Evolutionary conservation across 2,888 invertebrate genomes (phyloP).

Genomic region (Macrosoma leucophasiata): DNA sequence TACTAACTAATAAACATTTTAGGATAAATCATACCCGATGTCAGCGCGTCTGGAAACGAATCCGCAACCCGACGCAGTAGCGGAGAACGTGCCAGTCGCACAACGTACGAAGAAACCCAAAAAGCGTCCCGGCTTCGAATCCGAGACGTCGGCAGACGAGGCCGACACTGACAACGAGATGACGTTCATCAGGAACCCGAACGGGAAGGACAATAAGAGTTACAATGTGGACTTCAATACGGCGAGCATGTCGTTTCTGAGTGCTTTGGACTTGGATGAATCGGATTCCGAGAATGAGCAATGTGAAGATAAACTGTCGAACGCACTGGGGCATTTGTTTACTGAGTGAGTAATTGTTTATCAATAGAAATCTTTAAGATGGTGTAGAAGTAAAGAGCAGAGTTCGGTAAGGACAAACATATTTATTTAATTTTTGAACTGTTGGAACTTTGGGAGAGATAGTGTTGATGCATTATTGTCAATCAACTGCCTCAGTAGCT

Average conservation of each 20-base stretch:
- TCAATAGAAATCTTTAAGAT: neutral
- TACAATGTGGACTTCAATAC: conserved; percentile 53
- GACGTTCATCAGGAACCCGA: conserved; percentile 73
- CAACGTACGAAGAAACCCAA: conserved; percentile 42
- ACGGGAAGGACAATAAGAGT: conserved; percentile 45
- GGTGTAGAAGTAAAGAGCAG: neutral
- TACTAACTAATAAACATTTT: too few relatives aligned
- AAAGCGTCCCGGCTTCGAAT: conserved; percentile 62
- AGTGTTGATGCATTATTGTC: too few relatives aligned
- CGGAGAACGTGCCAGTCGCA: conserved; percentile 39
- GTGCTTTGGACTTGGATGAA: conserved; percentile 76
- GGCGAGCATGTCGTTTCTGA: conserved; percentile 68
- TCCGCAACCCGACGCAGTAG: too few relatives aligned
- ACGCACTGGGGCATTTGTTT: conserved; percentile 85
- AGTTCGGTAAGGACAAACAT: too few relatives aligned
- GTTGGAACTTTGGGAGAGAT: too few relatives aligned
- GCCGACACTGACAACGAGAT: conserved; percentile 75
- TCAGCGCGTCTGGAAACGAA: conserved; percentile 54
- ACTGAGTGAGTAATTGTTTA: conserved; percentile 74
- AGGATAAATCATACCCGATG: conserved; percentile 77
- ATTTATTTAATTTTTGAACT: too few relatives aligned
- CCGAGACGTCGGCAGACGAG: conserved; percentile 77
- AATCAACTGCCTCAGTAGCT: too few relatives aligned
- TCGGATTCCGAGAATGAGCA: conserved; percentile 86
- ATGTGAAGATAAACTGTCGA: conserved; percentile 80